Evolutionary conservation across 2,797 vertebrate species (phyloP).

Genomic region (Pangasius macronema): DNA sequence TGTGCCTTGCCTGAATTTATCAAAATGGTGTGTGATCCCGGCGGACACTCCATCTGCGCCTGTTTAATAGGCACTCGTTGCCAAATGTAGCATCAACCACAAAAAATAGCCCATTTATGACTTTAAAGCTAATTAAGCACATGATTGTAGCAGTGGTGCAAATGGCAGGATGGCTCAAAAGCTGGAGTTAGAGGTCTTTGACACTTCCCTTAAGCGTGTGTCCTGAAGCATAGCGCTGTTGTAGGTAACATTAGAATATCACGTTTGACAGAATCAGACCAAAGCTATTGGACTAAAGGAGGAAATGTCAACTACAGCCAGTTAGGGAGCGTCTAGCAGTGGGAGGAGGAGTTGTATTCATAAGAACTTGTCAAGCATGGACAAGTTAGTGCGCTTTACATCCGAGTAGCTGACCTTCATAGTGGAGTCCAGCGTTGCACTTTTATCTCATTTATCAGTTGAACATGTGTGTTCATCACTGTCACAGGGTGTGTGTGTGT

Average conservation of each 20-base stretch:
- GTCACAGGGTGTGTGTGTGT: conserved; percentile 31
- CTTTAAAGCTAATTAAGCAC: conserved; percentile 29
- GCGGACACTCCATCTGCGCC: conserved; percentile 12
- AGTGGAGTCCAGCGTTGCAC: conserved; percentile 27
- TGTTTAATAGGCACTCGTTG: conserved; percentile 38
- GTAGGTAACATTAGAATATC: conserved; percentile 10
- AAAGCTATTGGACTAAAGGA: background rate
- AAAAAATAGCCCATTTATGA: conserved; percentile 23
- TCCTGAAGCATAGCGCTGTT: conserved; percentile 11
- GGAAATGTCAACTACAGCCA: conserved; percentile 22
- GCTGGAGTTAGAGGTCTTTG: background rate
- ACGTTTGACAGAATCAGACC: conserved; percentile 1
- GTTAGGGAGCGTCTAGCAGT: conserved; percentile 25
- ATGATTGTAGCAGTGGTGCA: background rate
- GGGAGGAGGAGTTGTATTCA: conserved; percentile 1
- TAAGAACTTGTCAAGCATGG: conserved; percentile 33
- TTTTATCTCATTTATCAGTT: conserved; percentile 50
- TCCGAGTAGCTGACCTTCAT: conserved; percentile 49
- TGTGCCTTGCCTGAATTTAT: conserved; percentile 37
- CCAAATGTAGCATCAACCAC: conserved; percentile 34
- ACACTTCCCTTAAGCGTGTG: background rate
- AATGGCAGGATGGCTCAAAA: conserved; percentile 6
- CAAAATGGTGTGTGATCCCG: conserved; percentile 32
- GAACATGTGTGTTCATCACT: conserved; percentile 50
- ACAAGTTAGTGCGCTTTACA: conserved; percentile 20